phyloP scores from a whole-genome alignment of 2,113 vertebrate genomes.

The Ibidorhyncha struthersii region DNA sequence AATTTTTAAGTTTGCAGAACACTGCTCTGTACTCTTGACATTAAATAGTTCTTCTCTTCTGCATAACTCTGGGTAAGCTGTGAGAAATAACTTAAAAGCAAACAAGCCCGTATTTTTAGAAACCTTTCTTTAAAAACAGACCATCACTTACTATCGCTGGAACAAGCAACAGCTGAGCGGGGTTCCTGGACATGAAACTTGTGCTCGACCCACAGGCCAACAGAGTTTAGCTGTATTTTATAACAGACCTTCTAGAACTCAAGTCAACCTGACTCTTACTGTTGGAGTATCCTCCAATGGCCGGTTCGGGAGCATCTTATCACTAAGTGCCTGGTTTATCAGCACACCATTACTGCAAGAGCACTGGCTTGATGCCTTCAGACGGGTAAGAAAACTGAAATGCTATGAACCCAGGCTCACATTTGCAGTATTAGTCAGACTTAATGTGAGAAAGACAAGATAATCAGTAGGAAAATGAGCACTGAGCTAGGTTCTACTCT shows the following conservation, averaged over 20 bases:
- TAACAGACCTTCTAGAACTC: not conserved
- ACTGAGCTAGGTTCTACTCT: not conserved
- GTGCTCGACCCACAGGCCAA: not conserved
- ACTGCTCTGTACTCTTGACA: not conserved
- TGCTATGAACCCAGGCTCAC: not conserved
- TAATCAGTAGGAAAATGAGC: not conserved
- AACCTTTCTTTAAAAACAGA: not conserved
- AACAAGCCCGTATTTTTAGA: not conserved
- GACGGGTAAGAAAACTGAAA: not conserved
- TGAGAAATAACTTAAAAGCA: not conserved
- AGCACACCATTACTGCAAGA: not conserved
- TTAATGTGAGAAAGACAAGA: not conserved
- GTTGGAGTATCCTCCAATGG: too few species aligned
- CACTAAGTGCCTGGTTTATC: not conserved
- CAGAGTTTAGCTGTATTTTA: rapidly evolving
- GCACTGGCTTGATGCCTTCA: not conserved
- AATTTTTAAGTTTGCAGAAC: not conserved
- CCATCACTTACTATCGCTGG: not conserved
- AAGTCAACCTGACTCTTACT: not conserved
- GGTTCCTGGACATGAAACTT: not conserved
- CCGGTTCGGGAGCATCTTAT: not conserved
- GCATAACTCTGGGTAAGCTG: not conserved
- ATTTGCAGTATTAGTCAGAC: not conserved
- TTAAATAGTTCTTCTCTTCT: not conserved
- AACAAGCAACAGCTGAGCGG: not conserved